Conservation (phyloP, 1,140 invertebrate species). For the Diabrotica virgifera region DNA sequence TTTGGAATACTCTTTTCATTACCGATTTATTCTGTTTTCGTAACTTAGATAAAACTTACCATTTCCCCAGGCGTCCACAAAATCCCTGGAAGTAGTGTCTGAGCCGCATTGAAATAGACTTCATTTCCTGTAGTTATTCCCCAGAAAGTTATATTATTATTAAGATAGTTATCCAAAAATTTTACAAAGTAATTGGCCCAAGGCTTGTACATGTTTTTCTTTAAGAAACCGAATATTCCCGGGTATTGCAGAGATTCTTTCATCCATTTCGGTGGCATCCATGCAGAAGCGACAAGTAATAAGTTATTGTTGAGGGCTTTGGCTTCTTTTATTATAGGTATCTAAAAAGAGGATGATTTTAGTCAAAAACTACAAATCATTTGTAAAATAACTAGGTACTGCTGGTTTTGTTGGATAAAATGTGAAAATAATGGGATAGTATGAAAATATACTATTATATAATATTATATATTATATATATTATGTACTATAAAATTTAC, state of each 20-base stretch:
- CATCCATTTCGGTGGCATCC: conserved; percentile 92
- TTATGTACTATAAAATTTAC: too few relatives aligned
- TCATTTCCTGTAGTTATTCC: conserved; percentile 48
- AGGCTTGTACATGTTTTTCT: conserved; percentile 50
- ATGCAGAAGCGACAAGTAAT: conserved; percentile 58
- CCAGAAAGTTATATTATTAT: conserved; percentile 44
- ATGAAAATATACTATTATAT: too few relatives aligned
- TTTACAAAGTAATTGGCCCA: conserved; percentile 59
- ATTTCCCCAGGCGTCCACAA: conserved; percentile 26
- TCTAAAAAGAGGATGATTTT: conserved; percentile 10
- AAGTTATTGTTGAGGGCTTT: conserved; percentile 42
- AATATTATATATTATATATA: too few relatives aligned
- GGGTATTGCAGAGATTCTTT: conserved; percentile 72
- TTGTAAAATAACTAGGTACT: too few relatives aligned
- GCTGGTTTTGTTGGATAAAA: too few relatives aligned
- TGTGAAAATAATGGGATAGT: too few relatives aligned
- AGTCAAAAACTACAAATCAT: too few relatives aligned
- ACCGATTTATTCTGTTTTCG: neutral
- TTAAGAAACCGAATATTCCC: conserved; percentile 57
- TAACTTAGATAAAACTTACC: conserved; percentile 20
- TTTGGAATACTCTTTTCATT: neutral
- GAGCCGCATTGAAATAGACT: conserved; percentile 22
- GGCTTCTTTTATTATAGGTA: conserved; percentile 19
- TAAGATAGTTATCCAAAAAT: conserved; percentile 45
- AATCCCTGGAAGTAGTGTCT: conserved; percentile 54